Evolutionary conservation across 2,113 vertebrate genomes (phyloP).

Genomic region (Gyps fulvus): DNA sequence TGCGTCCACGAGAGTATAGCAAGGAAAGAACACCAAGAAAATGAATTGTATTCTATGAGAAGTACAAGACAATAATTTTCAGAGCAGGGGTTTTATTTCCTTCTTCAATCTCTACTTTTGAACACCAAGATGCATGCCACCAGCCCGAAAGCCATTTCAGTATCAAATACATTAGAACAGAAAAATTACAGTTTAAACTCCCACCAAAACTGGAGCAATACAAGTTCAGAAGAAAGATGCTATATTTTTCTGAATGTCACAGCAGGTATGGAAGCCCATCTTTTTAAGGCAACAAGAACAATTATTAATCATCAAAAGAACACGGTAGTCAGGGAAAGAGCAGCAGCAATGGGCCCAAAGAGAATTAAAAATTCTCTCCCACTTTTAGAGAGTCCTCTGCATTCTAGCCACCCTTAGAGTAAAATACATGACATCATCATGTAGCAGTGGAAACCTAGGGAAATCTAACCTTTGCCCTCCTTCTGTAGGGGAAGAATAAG

Average conservation of each 20-base stretch:
- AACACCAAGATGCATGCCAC: background rate
- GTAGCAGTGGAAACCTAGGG: fast-evolving
- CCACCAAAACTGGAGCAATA: background rate
- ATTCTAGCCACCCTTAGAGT: background rate
- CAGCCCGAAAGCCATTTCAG: background rate
- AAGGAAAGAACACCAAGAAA: background rate
- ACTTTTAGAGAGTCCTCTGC: background rate
- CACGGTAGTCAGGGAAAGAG: background rate
- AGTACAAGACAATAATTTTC: background rate
- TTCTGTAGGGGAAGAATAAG: background rate
- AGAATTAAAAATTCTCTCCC: background rate
- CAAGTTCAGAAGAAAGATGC: background rate
- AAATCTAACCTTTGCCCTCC: background rate
- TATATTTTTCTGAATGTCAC: background rate
- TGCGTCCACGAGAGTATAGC: background rate
- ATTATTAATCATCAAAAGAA: background rate
- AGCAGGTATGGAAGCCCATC: background rate
- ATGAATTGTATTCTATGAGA: background rate
- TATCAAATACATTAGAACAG: background rate
- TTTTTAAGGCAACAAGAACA: background rate
- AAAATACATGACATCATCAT: fast-evolving
- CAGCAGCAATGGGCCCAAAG: background rate
- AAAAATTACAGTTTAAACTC: background rate
- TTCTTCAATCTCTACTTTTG: background rate
- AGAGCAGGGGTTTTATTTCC: background rate